Conservation (phyloP, 2,797 vertebrate genomes). For the Acridotheres tristis region DNA sequence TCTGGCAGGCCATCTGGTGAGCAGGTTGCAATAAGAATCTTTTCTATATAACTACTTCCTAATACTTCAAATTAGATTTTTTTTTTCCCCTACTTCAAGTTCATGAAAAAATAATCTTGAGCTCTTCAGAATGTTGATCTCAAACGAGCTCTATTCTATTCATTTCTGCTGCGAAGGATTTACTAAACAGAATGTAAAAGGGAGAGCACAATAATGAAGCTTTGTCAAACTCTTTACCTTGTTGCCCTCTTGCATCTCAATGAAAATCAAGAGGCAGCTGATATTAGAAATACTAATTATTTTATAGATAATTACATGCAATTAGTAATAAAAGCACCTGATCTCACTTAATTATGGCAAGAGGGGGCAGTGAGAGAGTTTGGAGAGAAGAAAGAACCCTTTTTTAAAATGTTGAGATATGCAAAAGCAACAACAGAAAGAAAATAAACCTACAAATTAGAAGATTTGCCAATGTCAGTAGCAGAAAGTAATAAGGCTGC, state of each 20-base stretch:
- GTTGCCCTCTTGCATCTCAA: constrained; percentile 50
- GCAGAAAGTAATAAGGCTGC: background rate
- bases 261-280: constrained; percentile 69
- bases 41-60: background rate
- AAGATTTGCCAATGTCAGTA: background rate
- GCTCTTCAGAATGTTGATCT: background rate
- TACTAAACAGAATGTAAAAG: constrained; percentile 44
- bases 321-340: constrained; percentile 49
- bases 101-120: background rate
- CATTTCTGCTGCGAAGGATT: constrained; percentile 48
- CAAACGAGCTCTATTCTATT: background rate
- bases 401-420: constrained; percentile 24
- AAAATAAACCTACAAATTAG: background rate
- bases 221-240: constrained; percentile 69
- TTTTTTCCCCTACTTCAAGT: background rate
- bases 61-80: background rate
- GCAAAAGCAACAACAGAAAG: background rate
- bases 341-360: constrained; percentile 59
- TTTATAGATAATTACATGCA: constrained; percentile 71
- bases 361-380: background rate
- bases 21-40: constrained; percentile 2
- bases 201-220: constrained; percentile 52
- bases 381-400: background rate
- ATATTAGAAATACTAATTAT: constrained; percentile 76
- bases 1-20: constrained; percentile 33